Conservation (phyloP, 2,888 invertebrate species). For the Ariolimax columbianus region DNA sequence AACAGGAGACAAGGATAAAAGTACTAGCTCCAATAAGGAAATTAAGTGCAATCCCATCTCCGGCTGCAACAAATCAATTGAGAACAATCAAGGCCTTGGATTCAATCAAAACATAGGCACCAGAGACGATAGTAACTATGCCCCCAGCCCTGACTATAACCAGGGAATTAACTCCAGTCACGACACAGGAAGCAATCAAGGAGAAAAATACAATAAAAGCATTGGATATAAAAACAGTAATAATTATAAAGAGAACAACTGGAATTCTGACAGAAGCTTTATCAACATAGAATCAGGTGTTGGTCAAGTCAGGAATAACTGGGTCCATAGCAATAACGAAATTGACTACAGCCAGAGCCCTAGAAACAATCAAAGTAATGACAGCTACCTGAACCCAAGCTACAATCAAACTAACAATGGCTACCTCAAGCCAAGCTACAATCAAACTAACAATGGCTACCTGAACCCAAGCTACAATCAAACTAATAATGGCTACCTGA, state of each 20-base stretch:
- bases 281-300: neutral
- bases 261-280: no score
- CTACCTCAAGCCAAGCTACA: neutral
- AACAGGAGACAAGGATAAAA: neutral
- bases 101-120: neutral
- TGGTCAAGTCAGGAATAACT: no score
- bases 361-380: neutral
- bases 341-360: neutral
- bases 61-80: neutral
- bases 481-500: neutral
- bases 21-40: neutral
- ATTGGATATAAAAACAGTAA: neutral
- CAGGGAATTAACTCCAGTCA: neutral
- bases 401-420: constrained; percentile 1
- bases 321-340: no score
- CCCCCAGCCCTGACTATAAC: neutral
- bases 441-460: no score
- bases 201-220: neutral
- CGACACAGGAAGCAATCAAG: neutral
- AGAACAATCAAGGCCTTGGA: neutral
- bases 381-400: neutral
- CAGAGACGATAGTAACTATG: neutral
- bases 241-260: neutral
- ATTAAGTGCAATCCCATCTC: neutral
- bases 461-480: neutral